Conservation (phyloP, 2,888 invertebrate genomes). For the Caenorhabditis virilis region DNA sequence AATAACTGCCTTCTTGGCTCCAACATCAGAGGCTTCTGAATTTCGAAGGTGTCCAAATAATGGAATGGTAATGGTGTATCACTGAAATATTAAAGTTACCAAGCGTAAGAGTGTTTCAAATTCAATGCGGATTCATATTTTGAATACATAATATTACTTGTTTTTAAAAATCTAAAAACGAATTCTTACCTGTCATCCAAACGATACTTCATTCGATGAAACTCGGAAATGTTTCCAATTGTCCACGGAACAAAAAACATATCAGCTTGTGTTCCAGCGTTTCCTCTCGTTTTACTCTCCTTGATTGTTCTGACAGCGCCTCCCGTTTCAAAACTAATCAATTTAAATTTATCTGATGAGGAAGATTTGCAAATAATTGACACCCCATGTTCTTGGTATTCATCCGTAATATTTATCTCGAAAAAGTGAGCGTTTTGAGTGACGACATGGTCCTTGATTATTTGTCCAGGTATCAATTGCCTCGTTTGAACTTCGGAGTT, state of each 20-base stretch:
- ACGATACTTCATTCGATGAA: constrained; percentile 66
- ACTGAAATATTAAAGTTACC: no score
- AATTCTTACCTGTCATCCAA: constrained; percentile 66
- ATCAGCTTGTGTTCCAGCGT: constrained; percentile 64
- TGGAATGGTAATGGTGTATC: constrained; percentile 67
- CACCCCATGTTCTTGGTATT: constrained; percentile 58
- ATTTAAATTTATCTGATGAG: constrained; percentile 68
- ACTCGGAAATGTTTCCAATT: constrained; percentile 64
- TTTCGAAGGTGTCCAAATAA: constrained; percentile 63
- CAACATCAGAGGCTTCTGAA: constrained; percentile 54
- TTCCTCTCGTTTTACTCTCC: constrained; percentile 62
- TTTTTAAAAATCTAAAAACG: neutral
- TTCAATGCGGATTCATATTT: no score
- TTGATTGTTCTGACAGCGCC: constrained; percentile 68
- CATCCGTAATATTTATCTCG: constrained; percentile 52
- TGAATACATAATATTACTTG: no score
- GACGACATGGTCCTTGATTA: constrained; percentile 50
- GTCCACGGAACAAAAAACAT: constrained; percentile 68
- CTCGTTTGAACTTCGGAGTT: constrained; percentile 36
- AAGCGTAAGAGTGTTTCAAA: no score
- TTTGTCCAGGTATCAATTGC: constrained; percentile 52
- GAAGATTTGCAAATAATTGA: constrained; percentile 63
- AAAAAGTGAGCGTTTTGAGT: constrained; percentile 67
- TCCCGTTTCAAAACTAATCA: constrained; percentile 68
- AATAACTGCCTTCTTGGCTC: constrained; percentile 63